Conservation (phyloP, 2,797 vertebrate species). For the Mycteria americana region DNA sequence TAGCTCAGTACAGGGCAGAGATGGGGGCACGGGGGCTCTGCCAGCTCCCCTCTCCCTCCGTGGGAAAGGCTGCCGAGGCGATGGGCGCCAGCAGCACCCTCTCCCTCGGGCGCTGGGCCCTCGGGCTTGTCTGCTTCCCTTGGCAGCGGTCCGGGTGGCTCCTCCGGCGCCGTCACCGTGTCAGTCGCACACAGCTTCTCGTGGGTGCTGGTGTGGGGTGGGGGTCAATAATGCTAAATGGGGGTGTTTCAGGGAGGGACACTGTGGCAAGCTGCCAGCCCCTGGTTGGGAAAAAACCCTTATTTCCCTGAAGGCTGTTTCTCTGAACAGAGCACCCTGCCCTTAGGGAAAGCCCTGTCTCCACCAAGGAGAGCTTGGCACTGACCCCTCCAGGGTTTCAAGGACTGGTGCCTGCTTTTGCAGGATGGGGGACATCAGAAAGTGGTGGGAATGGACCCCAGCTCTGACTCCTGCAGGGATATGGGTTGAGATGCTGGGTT, state of each 20-base stretch:
- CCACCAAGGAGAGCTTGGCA: not conserved
- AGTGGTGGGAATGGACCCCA: not conserved
- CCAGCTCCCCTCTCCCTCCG: not conserved
- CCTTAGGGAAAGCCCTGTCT: not conserved
- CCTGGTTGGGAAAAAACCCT: not conserved
- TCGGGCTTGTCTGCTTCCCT: not conserved
- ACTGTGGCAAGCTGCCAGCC: not conserved
- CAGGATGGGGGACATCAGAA: not conserved
- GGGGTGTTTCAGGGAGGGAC: not conserved
- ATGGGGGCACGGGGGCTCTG: fast-evolving
- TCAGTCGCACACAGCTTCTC: fast-evolving
- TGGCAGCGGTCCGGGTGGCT: not conserved
- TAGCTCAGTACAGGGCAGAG: not conserved
- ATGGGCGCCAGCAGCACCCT: not conserved
- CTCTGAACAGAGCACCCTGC: not conserved
- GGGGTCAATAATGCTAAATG: not conserved
- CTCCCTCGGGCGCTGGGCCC: fast-evolving
- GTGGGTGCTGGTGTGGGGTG: not conserved
- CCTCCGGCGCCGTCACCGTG: fast-evolving
- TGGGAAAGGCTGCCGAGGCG: not conserved
- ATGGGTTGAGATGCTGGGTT: not conserved
- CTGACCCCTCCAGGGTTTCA: not conserved
- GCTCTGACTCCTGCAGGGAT: not conserved
- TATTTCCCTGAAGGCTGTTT: not conserved
- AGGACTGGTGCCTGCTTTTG: not conserved